A percentile compares a stretch with the other conserved stretches of the same genome.
Conservation (phyloP, 2,888 invertebrate species). For the Polia nebulosa region DNA sequence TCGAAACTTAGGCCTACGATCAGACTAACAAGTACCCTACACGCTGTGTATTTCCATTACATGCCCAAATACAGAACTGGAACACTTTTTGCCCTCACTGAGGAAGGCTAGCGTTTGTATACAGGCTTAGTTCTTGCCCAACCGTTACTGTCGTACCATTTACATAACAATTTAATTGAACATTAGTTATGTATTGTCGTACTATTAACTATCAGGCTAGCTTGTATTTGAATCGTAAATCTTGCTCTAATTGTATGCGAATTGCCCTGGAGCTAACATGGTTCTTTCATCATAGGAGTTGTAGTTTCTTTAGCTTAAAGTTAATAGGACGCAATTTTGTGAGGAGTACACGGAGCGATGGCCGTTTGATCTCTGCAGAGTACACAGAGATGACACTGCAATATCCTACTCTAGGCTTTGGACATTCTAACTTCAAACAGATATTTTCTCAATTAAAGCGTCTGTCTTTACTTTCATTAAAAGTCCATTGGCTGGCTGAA, state of each 20-base stretch:
- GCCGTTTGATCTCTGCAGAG: constrained; percentile 13
- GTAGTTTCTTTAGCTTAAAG: constrained; percentile 3
- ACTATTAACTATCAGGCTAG: constrained; percentile 35
- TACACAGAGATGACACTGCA: constrained; percentile 20
- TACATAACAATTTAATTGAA: constrained; percentile 62
- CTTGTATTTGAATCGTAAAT: constrained; percentile 47
- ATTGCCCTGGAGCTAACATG: constrained; percentile 26
- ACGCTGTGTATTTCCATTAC: constrained; percentile 40
- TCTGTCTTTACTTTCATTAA: too few species aligned
- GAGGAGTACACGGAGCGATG: neutral
- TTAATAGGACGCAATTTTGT: constrained; percentile 37
- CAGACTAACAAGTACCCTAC: constrained; percentile 41
- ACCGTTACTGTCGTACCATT: constrained; percentile 28
- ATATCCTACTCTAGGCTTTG: constrained; percentile 24
- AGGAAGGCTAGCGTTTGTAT: constrained; percentile 32
- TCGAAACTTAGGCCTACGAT: constrained; percentile 1
- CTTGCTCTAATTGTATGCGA: constrained; percentile 38
- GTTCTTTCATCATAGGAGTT: constrained; percentile 32
- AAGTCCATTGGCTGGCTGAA: too few species aligned
- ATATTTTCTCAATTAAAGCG: too few species aligned
- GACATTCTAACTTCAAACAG: too few species aligned
- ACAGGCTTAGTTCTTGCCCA: constrained; percentile 42
- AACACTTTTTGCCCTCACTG: constrained; percentile 41
- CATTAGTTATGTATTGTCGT: constrained; percentile 58
- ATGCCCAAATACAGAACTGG: constrained; percentile 43